A percentile compares a stretch with the other conserved stretches of the same genome.
Conservation (phyloP, 2,888 invertebrate genomes). For the Psococerastis gibbosa region DNA sequence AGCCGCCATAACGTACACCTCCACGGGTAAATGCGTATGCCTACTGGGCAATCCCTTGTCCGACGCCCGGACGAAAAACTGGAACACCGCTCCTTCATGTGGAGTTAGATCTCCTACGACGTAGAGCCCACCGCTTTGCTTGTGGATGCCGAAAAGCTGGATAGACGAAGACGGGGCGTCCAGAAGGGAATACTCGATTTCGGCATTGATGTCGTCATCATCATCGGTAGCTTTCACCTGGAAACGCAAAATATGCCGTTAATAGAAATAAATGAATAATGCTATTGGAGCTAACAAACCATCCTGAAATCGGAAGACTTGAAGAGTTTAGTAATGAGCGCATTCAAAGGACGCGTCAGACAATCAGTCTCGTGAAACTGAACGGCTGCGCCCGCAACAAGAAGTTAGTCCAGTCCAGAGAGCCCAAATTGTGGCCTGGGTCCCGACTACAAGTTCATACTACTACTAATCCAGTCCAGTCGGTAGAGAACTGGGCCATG, state of each 20-base stretch:
- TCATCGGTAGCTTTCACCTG: slow-evolving; percentile 45
- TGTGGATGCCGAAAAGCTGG: slow-evolving; percentile 55
- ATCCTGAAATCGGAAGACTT: too few species aligned
- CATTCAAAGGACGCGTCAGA: too few species aligned
- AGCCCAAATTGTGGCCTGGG: too few species aligned
- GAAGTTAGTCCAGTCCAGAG: too few species aligned
- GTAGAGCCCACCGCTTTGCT: slow-evolving; percentile 51
- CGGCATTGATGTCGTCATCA: slow-evolving; percentile 54
- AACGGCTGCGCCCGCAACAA: too few species aligned
- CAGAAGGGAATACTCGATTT: slow-evolving; percentile 57
- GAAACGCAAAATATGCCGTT: too few species aligned
- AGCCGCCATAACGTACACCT: slow-evolving; percentile 54
- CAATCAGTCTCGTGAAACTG: too few species aligned
- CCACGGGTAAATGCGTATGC: slow-evolving; percentile 64
- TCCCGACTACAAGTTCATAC: too few species aligned
- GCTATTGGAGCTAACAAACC: too few species aligned
- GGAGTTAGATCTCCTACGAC: slow-evolving; percentile 39
- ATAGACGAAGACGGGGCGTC: slow-evolving; percentile 43
- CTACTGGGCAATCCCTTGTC: slow-evolving; percentile 60
- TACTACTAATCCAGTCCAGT: too few species aligned
- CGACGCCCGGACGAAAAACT: slow-evolving; percentile 75
- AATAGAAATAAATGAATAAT: slow-evolving; percentile 6
- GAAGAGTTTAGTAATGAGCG: too few species aligned
- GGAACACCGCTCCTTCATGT: slow-evolving; percentile 54
- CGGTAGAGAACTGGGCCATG: too few species aligned